phyloP scores from a whole-genome alignment of 1,140 invertebrate genomes.

The Drosophila truncata region DNA sequence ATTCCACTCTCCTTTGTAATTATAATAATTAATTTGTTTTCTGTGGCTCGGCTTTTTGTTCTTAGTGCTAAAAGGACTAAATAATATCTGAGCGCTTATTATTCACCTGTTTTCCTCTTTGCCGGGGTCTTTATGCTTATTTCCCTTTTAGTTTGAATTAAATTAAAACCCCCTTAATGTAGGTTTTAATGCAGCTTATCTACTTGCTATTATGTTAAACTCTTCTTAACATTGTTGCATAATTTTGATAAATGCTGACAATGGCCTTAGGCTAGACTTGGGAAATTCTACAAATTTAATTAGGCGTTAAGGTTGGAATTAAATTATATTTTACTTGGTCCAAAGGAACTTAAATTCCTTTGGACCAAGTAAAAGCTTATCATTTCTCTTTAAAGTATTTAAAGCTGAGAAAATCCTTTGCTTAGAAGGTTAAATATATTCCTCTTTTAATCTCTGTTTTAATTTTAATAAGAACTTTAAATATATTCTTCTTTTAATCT shows the following conservation, averaged over 20 bases:
- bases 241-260: conserved; percentile 8
- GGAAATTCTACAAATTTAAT: not conserved
- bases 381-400: not conserved
- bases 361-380: too few species aligned
- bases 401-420: not conserved
- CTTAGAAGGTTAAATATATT: not conserved
- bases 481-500: not conserved
- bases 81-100: conserved; percentile 12
- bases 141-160: conserved; percentile 17
- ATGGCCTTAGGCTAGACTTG: conserved; percentile 1
- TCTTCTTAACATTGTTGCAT: conserved; percentile 11
- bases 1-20: conserved; percentile 36
- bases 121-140: not conserved
- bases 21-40: conserved; percentile 57
- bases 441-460: not conserved
- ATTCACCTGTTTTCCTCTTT: conserved; percentile 19
- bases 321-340: too few species aligned
- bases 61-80: conserved; percentile 19
- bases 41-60: conserved; percentile 28
- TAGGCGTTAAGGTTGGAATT: not conserved
- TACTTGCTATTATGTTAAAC: conserved; percentile 21
- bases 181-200: conserved; percentile 35
- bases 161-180: conserved; percentile 24
- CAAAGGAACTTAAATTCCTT: too few species aligned
- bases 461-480: not conserved